phyloP scores from a whole-genome alignment of 2,888 invertebrate genomes.

The Incurvaria masculella region DNA sequence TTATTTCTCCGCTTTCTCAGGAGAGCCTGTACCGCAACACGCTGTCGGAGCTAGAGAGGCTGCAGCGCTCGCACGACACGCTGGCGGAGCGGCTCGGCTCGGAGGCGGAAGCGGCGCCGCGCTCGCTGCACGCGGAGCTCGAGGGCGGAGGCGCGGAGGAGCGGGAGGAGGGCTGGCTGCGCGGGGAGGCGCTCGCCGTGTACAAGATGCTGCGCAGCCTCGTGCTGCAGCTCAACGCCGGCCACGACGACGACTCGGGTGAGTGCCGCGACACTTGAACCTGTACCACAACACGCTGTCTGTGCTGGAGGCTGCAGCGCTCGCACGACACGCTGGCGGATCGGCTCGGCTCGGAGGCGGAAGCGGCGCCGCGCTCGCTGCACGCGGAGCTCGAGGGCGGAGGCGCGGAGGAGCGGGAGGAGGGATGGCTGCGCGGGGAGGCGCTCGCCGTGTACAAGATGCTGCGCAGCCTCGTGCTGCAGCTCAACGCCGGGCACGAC shows the following conservation, averaged over 20 bases:
- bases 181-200: slow-evolving; percentile 65
- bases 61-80: slow-evolving; percentile 68
- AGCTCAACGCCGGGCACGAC: slow-evolving; percentile 72
- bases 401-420: slow-evolving; percentile 51
- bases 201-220: slow-evolving; percentile 71
- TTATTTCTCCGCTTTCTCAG: slow-evolving; percentile 23
- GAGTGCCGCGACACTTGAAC: too few relatives aligned
- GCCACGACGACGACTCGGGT: slow-evolving; percentile 74
- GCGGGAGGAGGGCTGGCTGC: slow-evolving; percentile 56
- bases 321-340: slow-evolving; percentile 70
- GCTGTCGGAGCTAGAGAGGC: slow-evolving; percentile 65
- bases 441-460: slow-evolving; percentile 71
- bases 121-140: slow-evolving; percentile 89
- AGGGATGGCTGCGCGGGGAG: slow-evolving; percentile 60
- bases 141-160: slow-evolving; percentile 66
- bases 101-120: slow-evolving; percentile 43
- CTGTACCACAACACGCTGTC: slow-evolving; percentile 54
- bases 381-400: slow-evolving; percentile 90
- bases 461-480: slow-evolving; percentile 67
- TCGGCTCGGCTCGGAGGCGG: slow-evolving; percentile 59
- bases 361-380: slow-evolving; percentile 64
- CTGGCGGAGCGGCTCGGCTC: slow-evolving; percentile 68
- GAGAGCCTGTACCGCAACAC: slow-evolving; percentile 54
- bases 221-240: slow-evolving; percentile 70
- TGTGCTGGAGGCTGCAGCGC: slow-evolving; percentile 66